Conservation (phyloP, 2,113 vertebrate species). For the Sitta europaea region DNA sequence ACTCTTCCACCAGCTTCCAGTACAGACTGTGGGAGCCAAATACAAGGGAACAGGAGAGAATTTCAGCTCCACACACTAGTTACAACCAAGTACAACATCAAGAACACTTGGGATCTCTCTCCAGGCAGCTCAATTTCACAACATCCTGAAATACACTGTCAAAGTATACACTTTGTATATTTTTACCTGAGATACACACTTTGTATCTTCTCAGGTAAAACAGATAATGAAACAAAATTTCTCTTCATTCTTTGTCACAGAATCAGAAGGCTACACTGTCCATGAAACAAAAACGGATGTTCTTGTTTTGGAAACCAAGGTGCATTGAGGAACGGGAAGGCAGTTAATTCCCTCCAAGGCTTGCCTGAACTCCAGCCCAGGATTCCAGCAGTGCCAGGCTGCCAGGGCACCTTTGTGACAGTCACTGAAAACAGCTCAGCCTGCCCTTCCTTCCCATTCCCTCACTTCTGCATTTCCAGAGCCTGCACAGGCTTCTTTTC, state of each 20-base stretch:
- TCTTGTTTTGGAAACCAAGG: background rate
- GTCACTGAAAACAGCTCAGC: background rate
- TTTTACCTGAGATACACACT: no score
- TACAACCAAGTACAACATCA: background rate
- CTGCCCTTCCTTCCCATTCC: background rate
- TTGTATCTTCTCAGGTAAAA: background rate
- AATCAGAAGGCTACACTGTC: background rate
- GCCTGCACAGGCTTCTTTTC: background rate
- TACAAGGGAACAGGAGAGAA: fast-evolving
- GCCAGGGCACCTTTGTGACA: background rate
- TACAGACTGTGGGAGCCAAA: background rate
- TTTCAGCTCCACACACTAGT: background rate
- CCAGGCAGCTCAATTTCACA: background rate
- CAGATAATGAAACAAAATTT: background rate
- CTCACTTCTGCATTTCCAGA: background rate
- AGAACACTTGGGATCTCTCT: fast-evolving
- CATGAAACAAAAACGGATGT: no score
- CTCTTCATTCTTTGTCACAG: background rate
- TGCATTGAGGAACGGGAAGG: background rate
- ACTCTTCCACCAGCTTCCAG: background rate
- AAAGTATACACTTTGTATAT: no score
- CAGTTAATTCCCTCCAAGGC: background rate
- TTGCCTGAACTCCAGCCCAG: background rate
- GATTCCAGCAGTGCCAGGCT: background rate
- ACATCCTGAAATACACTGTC: fast-evolving